Evolutionary conservation across 2,113 vertebrate species (phyloP).

Genomic region (Seriola dumerili): DNA sequence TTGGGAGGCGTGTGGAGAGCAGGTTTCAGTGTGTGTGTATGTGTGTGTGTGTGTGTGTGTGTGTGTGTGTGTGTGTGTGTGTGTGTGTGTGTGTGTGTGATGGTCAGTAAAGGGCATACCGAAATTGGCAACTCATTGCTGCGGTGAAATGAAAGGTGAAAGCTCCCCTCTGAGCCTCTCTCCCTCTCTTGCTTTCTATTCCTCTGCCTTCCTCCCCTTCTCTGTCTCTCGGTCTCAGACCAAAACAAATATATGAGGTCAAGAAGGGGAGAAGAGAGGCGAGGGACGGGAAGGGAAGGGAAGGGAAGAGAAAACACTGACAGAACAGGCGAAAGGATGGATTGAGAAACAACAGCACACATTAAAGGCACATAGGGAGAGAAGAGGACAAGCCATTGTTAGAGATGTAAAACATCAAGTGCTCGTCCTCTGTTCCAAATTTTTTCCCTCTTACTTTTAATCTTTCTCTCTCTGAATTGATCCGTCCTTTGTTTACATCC

Average conservation of each 20-base stretch:
- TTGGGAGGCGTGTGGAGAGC: conserved; percentile 57
- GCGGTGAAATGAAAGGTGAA: conserved; percentile 78
- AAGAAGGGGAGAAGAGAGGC: conserved; percentile 23
- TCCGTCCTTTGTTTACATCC: conserved; percentile 38
- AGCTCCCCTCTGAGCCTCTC: conserved; percentile 52
- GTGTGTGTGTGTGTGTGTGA: conserved; percentile 35
- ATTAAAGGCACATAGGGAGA: conserved; percentile 13
- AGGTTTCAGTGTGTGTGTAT: conserved; percentile 47
- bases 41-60: conserved; percentile 4
- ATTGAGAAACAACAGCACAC: conserved; percentile 15
- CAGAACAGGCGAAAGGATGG: not conserved
- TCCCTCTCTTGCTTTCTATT: conserved; percentile 27
- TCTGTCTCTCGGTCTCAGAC: conserved; percentile 39
- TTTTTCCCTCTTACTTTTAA: conserved; percentile 2
- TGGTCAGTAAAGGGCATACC: conserved; percentile 77
- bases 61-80: conserved; percentile 22
- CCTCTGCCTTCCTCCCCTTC: conserved; percentile 8
- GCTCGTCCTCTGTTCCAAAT: not conserved
- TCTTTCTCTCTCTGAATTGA: conserved; percentile 2
- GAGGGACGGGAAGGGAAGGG: not conserved
- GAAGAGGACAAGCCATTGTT: not conserved
- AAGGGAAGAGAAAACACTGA: not conserved
- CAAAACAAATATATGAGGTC: conserved; percentile 65
- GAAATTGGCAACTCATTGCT: conserved; percentile 72
- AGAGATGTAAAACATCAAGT: conserved; percentile 7